Base-by-base conservation (phyloP, 2,113 vertebrate genomes). In the Tragelaphus scriptus region DNA sequence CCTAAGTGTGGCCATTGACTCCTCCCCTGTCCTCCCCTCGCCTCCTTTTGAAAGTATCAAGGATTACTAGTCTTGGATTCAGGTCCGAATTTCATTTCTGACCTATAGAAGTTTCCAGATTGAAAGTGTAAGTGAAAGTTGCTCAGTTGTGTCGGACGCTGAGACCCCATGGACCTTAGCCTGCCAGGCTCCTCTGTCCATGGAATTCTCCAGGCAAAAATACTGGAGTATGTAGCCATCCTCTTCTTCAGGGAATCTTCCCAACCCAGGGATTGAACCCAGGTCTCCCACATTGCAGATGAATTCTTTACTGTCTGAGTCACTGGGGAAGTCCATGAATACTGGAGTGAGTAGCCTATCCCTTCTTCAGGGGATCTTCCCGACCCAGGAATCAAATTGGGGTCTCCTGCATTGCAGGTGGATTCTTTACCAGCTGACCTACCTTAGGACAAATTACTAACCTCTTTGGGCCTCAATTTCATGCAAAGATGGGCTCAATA, bases 321-420 rank as follows among this genome's bases (percentile, higher is more conserved):
- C 65, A 36, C 17, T 36, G 65, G 19, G n/a, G 65, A 36, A 71
- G 65, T 36, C n/a, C 65, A 36, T 71, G 9, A 71, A 71, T 68
- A 71, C 19, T 71, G 17, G n/a, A 36, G 17, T 21, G 19, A 17
- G 65, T 23, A 71, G n/a, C 9, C 19, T 36, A 71, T 71, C n/a
- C 19, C n/a, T 71, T 71, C 19, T 71, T n/a, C 68, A 71, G 10
- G n/a, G n/a, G n/a, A 40, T 71, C 19, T 71, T 71, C n/a, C n/a
- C 0, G 0, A 23, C 21, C 21, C n/a, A 71, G 68, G n/a, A 71
- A 36, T 36, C n/a, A 23, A 36, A 71, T 6, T 3, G 9, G 0
- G 19, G n/a, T 71, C n/a, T 71, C n/a, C 10, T 12, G 19, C 68
- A 40, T 71, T 71, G n/a, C 19, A 36, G 19, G 19, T 71, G 65